Conservation (phyloP, 2,797 vertebrate genomes). For the Ficedula albicollis region DNA sequence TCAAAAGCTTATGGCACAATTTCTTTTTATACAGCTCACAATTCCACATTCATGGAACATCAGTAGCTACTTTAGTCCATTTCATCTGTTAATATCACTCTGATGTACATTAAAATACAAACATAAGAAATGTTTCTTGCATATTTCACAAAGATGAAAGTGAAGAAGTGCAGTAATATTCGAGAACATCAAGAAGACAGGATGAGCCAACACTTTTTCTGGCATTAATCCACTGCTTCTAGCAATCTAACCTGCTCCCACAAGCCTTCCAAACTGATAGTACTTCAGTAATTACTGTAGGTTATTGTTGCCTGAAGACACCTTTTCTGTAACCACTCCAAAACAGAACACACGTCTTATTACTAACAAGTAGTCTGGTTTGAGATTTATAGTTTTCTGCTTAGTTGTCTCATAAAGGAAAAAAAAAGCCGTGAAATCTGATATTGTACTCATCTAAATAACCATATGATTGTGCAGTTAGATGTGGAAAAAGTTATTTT, state of each 20-base stretch:
- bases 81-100: neutral
- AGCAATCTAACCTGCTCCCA: conserved; percentile 9
- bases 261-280: neutral
- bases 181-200: conserved; percentile 41
- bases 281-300: neutral
- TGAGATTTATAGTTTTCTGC: neutral
- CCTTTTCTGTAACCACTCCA: conserved; percentile 3
- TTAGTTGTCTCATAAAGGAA: neutral
- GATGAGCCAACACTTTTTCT: conserved; percentile 21
- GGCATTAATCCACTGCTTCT: neutral
- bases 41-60: conserved; percentile 42
- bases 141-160: conserved; percentile 71
- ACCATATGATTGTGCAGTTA: neutral
- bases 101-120: conserved; percentile 44
- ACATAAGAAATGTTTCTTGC: conserved; percentile 42
- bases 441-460: neutral
- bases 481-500: neutral
- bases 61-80: conserved; percentile 11
- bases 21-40: conserved; percentile 45
- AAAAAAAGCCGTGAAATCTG: neutral
- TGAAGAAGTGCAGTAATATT: conserved; percentile 64
- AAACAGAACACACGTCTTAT: neutral
- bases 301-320: conserved; percentile 24
- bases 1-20: conserved; percentile 60
- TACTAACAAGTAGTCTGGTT: conserved; percentile 10